Evolutionary conservation across 2,113 vertebrate species (phyloP).

Genomic region (Thamnophis sirtalis): DNA sequence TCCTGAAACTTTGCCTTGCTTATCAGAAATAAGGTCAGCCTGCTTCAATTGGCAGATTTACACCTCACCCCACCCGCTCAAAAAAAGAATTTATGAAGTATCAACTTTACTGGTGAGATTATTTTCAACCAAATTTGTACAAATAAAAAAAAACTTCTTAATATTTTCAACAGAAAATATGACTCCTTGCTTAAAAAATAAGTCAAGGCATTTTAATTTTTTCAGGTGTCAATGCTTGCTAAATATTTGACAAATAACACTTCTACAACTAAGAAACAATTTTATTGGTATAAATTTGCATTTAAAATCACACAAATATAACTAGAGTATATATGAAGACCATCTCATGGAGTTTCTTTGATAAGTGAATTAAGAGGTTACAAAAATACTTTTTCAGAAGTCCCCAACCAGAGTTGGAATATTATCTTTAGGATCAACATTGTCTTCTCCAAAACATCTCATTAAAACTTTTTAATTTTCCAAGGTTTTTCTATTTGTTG

Average conservation of each 20-base stretch:
- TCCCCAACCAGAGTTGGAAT: too few relatives aligned
- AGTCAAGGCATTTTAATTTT: background rate
- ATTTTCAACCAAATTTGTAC: background rate
- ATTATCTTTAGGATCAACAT: background rate
- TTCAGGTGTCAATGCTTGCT: slow-evolving; percentile 23
- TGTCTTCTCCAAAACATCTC: background rate
- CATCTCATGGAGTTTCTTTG: background rate
- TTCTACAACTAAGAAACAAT: slow-evolving; percentile 35
- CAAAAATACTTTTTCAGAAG: background rate
- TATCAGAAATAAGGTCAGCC: background rate
- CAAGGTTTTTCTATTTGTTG: background rate
- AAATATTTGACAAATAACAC: slow-evolving; percentile 39
- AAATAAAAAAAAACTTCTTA: background rate
- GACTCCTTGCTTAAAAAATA: background rate
- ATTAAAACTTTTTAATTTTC: background rate
- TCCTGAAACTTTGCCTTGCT: background rate
- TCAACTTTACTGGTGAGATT: background rate
- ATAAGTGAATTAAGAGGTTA: background rate
- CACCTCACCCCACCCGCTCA: too few relatives aligned
- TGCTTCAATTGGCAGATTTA: background rate
- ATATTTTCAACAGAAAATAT: background rate
- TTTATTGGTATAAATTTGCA: background rate
- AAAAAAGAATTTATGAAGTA: background rate
- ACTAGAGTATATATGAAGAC: background rate
- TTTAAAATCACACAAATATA: background rate